Percentiles rank a stretch among this genome's conserved stretches.
Conservation (phyloP, 2,888 invertebrate species). For the Limnephilus rhombicus region DNA sequence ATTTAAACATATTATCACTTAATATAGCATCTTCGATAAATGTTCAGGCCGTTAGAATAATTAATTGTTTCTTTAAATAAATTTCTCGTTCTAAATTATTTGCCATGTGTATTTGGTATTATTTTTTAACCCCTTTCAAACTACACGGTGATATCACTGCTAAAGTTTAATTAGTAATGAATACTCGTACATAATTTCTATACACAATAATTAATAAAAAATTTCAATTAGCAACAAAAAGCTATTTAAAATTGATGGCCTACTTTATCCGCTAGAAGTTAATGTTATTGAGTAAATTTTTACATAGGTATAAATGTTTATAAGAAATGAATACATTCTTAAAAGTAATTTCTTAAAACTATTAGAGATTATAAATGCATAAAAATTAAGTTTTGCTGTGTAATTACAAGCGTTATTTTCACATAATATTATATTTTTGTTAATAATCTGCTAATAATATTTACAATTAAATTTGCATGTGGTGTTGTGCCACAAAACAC, state of each 20-base stretch:
- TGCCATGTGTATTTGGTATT: neutral
- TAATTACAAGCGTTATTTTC: neutral
- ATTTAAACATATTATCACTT: neutral
- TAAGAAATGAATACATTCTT: neutral
- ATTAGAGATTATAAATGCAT: neutral
- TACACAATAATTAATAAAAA: neutral
- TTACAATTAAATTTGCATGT: neutral
- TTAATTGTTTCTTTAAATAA: neutral
- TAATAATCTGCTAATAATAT: neutral
- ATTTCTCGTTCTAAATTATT: neutral
- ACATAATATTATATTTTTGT: neutral
- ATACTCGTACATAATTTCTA: neutral
- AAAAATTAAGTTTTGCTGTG: neutral
- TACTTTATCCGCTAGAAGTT: neutral
- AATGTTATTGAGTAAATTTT: neutral
- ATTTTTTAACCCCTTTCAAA: neutral
- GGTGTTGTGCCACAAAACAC: slow-evolving; percentile 9
- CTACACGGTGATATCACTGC: neutral
- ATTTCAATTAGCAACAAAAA: neutral
- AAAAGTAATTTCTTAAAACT: no score
- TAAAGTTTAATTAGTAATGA: neutral
- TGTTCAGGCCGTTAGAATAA: neutral
- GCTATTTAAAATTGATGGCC: neutral
- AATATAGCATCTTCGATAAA: neutral
- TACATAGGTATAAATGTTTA: neutral